phyloP scores from a whole-genome alignment of 2,797 vertebrate genomes.

The Phoebastria nigripes region DNA sequence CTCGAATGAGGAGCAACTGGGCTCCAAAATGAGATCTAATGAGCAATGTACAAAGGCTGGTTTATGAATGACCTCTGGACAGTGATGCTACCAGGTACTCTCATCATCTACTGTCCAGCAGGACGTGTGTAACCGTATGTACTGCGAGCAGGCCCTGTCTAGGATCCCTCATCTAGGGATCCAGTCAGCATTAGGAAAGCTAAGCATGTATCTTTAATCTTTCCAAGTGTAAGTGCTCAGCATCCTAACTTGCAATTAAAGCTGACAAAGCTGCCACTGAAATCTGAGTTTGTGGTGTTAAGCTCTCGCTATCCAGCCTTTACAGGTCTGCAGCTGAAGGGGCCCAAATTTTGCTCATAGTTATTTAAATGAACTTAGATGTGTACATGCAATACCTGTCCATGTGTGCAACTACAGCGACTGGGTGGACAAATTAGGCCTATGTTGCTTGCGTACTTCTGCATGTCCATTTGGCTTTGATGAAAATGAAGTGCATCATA shows the following conservation, averaged over 20 bases:
- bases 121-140: background rate
- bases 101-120: background rate
- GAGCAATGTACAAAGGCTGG: background rate
- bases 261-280: background rate
- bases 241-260: background rate
- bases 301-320: background rate
- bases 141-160: background rate
- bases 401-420: background rate
- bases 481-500: fast-evolving
- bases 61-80: background rate
- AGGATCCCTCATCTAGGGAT: background rate
- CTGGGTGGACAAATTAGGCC: background rate
- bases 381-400: background rate
- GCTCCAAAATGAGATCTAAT: background rate
- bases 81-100: background rate
- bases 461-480: background rate
- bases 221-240: background rate
- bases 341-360: background rate
- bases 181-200: background rate
- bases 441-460: background rate
- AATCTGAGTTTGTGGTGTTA: background rate
- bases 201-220: background rate
- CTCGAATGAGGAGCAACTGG: background rate
- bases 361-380: background rate
- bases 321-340: background rate